Evolutionary conservation across 1,140 invertebrate genomes (phyloP).

Genomic region (Lasaia peninsularis): DNA sequence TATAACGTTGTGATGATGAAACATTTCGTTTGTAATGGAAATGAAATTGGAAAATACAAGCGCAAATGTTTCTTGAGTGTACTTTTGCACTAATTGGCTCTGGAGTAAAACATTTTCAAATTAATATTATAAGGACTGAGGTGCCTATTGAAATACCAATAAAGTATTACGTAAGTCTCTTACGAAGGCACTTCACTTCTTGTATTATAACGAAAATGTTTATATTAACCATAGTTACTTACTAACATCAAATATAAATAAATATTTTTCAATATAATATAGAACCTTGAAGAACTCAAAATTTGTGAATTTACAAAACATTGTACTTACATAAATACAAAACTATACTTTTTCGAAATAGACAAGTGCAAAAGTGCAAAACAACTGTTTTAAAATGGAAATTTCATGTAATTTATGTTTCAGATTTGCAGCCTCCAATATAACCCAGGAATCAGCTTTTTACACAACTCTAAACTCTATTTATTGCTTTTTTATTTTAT

Average conservation of each 20-base stretch:
- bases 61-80: not conserved
- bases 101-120: not conserved
- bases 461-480: not conserved
- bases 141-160: too few species aligned
- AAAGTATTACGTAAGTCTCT: not conserved
- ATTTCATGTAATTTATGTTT: conserved; percentile 6
- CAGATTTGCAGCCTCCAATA: not conserved
- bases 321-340: too few species aligned
- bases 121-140: not conserved
- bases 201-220: too few species aligned
- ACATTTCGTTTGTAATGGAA: not conserved
- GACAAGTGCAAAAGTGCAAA: conserved; percentile 3
- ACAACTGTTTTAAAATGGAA: not conserved
- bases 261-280: too few species aligned
- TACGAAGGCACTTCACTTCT: too few species aligned
- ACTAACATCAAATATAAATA: too few species aligned
- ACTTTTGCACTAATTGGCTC: conserved; percentile 1
- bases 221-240: too few species aligned
- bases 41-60: not conserved
- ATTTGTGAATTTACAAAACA: too few species aligned
- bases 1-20: not conserved
- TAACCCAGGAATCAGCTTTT: not conserved
- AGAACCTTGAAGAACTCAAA: too few species aligned
- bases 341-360: too few species aligned
- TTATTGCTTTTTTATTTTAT: not conserved